Evolutionary conservation across 2,113 vertebrate species (phyloP).

Genomic region (Raphicerus campestris): DNA sequence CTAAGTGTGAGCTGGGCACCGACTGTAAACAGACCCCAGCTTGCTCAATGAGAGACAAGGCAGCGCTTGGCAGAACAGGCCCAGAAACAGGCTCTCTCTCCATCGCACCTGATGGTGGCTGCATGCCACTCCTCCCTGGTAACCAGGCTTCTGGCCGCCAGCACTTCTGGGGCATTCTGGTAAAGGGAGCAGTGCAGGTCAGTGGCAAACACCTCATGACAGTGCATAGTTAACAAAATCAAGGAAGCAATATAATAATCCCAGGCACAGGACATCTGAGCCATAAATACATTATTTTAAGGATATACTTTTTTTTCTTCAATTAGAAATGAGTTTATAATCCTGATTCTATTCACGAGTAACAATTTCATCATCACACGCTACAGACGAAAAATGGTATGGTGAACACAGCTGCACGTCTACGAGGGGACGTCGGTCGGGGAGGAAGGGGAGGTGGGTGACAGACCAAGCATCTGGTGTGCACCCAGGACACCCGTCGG

Average conservation of each 20-base stretch:
- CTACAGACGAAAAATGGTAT: slow-evolving; percentile 84
- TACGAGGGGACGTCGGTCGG: slow-evolving; percentile 67
- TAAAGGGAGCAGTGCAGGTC: slow-evolving; percentile 78
- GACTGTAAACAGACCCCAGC: neutral
- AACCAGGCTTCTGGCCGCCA: neutral
- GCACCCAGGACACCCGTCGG: slow-evolving; percentile 85
- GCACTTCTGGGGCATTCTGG: neutral
- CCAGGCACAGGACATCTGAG: slow-evolving; percentile 87
- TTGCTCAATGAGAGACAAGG: neutral
- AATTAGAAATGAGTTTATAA: slow-evolving; percentile 88
- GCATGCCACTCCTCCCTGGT: neutral
- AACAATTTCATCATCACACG: slow-evolving; percentile 85
- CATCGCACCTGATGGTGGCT: neutral
- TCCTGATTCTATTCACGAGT: slow-evolving; percentile 89
- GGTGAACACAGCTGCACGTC: slow-evolving; percentile 85
- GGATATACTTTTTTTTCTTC: slow-evolving; percentile 86
- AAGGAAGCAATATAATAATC: slow-evolving; percentile 94
- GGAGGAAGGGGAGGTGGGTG: slow-evolving; percentile 35
- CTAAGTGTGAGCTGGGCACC: neutral
- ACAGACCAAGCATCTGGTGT: slow-evolving; percentile 70
- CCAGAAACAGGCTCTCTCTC: neutral
- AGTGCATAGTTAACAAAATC: slow-evolving; percentile 98
- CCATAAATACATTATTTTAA: slow-evolving; percentile 86
- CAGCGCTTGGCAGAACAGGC: neutral
- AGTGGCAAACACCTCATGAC: slow-evolving; percentile 89